Base-by-base conservation (phyloP, 2,888 invertebrate species). In the Aporophyla nigra region DNA sequence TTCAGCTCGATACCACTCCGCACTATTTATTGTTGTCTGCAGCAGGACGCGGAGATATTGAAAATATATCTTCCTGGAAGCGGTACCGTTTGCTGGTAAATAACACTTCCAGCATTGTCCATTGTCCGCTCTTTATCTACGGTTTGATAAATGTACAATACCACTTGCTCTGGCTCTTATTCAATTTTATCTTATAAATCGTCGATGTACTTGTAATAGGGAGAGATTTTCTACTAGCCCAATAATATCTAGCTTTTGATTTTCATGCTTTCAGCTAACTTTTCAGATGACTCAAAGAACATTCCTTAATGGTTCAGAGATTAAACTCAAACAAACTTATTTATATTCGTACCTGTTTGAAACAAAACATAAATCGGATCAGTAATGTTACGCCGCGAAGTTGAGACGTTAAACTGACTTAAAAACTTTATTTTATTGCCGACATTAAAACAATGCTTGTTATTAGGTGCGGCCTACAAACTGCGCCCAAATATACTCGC, bases 11-110 rank as follows among this genome's bases (percentile, higher is more conserved):
- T 61, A 58, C 63, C 16, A 33, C 54, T 43, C 53, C 51, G 7
- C 56, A 40, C 73, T 53, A 69, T 82, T 56, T 82, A 71, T 74
- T 82, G 71, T 73, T 51, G 74, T 74, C 51, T 61, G 51, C 61
- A 21, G 61, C 24, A 54, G 58, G 33, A 62, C 40, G 33, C n/a
- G 16, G 9, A 68, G n/a, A 67, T 78, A 82, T 75, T 79, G 82
- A 72, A 67, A 72, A 75, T 79, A 78, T 70, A 77, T 81, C 69
- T 58, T 51, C 24, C 19, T 74, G 53, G 10, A 51, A 58, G 59
- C 59, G 51, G 49, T 76, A 62, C 70, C 69, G 59, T 66, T 76
- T 51, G 63, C 65, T 61, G 69, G 24, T 56, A 69, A 72, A 66
- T 81, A 76, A 66, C 71, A 56, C 27, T 68, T 68, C 5, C 24